Base-by-base conservation (phyloP, 1,140 invertebrate genomes). In the Myzus persicae region DNA sequence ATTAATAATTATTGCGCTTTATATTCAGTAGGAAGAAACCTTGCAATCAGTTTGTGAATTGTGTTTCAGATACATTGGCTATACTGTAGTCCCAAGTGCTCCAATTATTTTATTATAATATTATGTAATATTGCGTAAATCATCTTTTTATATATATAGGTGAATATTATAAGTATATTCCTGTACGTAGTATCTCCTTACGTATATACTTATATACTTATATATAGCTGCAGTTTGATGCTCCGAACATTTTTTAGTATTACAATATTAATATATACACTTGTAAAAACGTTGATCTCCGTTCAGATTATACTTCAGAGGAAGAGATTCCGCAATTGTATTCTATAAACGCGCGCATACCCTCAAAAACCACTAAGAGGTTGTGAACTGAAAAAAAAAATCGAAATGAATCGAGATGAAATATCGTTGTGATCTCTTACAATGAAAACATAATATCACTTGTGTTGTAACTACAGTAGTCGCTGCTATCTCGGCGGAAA, bases 321-420 rank as follows among this genome's bases (percentile, higher is more conserved):
- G 40, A 84, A 26, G 40, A 44, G 82, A n/a, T 44, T 6, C 82
- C 46, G 46, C 48, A 85, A 85, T 44, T 85, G 82, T 85, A 36
- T 38, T 1, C 20, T 20, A 7, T 67, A 67, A n/a, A 67, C 26
- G 38, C 40, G 18, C 2, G 42, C 44, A 31, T 85, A 85, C 84
- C 31, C 42, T 85, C 26, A 31, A 40, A 85, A 85, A 42, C 82
- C 38, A 84, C 81, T 40, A 84, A 85, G 84, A 85, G 84, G 84
- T 85, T 44, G 40, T 84, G 42, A 85, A 44, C 24, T 44, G 84
- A 44, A 85, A 44, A 44, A 59, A 81, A 38, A 82, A 82, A 38
- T 31, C 84, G 1, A 44, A 85, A 44, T 42, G 38, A 85, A 31
- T 40, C 40, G 14, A 14, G 84, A 85, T 85, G 84, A 85, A 85